Evolutionary conservation across 2,113 vertebrate species (phyloP), one percentile per base, ranked within the genome.

Genomic region (Todiramphus chloris): DNA sequence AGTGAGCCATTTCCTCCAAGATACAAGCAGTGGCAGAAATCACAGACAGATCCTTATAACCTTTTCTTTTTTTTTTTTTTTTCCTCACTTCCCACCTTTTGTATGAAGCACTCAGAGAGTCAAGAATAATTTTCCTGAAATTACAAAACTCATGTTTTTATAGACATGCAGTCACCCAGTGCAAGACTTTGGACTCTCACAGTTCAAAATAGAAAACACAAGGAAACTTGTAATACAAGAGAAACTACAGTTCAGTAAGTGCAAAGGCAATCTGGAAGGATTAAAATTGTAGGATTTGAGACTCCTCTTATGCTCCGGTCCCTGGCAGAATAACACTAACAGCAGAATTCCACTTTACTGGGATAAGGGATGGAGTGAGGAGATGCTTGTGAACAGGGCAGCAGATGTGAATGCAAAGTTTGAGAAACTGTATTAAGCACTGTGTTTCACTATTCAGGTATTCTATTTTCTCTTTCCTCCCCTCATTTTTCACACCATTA

Each of bases 401-500:
- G 87, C 27, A 81, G 46, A 87, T 37, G 39, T 19, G 66, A 88
- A 78, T 15, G 37, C 35, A 31, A 82, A 84, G 53, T 43, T 50
- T 55, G 59, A 90, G 84, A 74, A 95, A 84, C 5, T 7, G 25
- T 6, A 50, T 5, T 20, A 28, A 56, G 56, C 24, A 4, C n/a
- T 74, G 78, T 53, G 84, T 95, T 94, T 90, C 92, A 68, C 66
- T 8, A 25, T 33, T 63, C 58, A 44, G 70, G 39, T 70, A 53
- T 89, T 24, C 83, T 67, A 56, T 95, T 91, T 82, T 60, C 67
- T 55, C 81, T 67, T 59, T 50, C 25, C 48, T 72, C 46, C 16
- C 41, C 46, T 74, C 41, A 24, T 85, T 92, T 84, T 76, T 95
- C 82, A 76, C 85, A 80, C 96, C 96, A 97, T 97, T 97, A 97